These are phyloP conservation scores for Netelia virgata DNA, from an alignment of 2,888 invertebrate genomes.

Conservation along the genomic window DNA sequence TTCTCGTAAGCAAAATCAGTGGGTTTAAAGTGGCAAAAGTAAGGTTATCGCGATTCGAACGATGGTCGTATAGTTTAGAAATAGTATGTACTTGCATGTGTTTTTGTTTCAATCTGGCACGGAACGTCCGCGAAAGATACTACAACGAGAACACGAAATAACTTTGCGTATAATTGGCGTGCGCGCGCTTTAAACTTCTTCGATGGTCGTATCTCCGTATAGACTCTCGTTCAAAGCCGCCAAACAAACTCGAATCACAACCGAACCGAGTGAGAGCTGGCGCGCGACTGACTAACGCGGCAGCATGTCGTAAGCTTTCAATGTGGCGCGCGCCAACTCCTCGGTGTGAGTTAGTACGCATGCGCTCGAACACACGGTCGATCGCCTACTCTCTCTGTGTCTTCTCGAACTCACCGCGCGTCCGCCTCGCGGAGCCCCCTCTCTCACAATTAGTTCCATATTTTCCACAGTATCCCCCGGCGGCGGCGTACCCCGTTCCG, in stretches of 20 bases:
- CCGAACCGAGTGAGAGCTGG: slow-evolving; percentile 80
- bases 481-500: slow-evolving; percentile 63
- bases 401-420: slow-evolving; percentile 14
- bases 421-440: slow-evolving; percentile 19
- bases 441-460: slow-evolving; percentile 9
- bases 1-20: too few relatives aligned
- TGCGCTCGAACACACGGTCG: slow-evolving; percentile 72
- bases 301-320: slow-evolving; percentile 84
- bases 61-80: not conserved
- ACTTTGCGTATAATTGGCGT: not conserved
- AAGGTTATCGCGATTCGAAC: not conserved
- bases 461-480: slow-evolving; percentile 8
- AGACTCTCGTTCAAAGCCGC: slow-evolving; percentile 21
- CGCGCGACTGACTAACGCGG: slow-evolving; percentile 83
- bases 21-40: too few relatives aligned
- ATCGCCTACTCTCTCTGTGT: slow-evolving; percentile 39
- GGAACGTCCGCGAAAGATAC: not conserved
- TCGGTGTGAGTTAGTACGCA: slow-evolving; percentile 73
- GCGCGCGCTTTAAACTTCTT: slow-evolving; percentile 25
- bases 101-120: not conserved
- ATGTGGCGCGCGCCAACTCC: slow-evolving; percentile 80
- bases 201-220: slow-evolving; percentile 11
- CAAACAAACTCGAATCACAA: slow-evolving; percentile 60
- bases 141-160: not conserved
- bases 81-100: not conserved